phyloP scores from a whole-genome alignment of 1,140 invertebrate genomes.

The Thalassaphorura encarpata region DNA sequence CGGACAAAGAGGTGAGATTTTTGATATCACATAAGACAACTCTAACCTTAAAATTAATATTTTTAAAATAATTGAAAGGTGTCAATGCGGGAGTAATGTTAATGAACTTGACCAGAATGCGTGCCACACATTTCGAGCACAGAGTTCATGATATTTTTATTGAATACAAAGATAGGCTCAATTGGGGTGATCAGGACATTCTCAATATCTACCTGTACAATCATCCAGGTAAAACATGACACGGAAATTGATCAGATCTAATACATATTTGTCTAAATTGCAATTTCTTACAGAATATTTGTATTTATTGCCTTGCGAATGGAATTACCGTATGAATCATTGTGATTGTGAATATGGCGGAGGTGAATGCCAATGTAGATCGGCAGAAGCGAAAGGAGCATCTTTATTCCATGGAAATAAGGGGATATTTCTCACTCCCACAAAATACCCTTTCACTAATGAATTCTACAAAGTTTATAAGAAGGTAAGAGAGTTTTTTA shows the following conservation, averaged over 20 bases:
- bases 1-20: neutral
- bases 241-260: neutral
- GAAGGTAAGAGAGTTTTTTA: too few species aligned
- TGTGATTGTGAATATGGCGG: slow-evolving; percentile 42
- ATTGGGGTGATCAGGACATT: slow-evolving; percentile 94
- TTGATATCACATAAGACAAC: neutral
- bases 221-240: slow-evolving; percentile 53
- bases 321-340: slow-evolving; percentile 3
- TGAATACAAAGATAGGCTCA: neutral
- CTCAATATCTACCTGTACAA: slow-evolving; percentile 92
- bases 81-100: slow-evolving; percentile 11
- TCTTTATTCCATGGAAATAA: slow-evolving; percentile 80
- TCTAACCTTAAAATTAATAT: neutral
- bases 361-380: slow-evolving; percentile 62
- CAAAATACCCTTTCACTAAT: too few species aligned
- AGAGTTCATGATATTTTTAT: neutral
- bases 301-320: slow-evolving; percentile 8
- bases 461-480: neutral
- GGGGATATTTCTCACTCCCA: slow-evolving; percentile 54
- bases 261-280: neutral
- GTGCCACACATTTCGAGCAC: neutral
- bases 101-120: slow-evolving; percentile 11
- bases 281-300: neutral
- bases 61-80: neutral
- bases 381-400: slow-evolving; percentile 63